Evolutionary conservation across 2,113 vertebrate species (phyloP).

Genomic region (Tetrao urogallus): DNA sequence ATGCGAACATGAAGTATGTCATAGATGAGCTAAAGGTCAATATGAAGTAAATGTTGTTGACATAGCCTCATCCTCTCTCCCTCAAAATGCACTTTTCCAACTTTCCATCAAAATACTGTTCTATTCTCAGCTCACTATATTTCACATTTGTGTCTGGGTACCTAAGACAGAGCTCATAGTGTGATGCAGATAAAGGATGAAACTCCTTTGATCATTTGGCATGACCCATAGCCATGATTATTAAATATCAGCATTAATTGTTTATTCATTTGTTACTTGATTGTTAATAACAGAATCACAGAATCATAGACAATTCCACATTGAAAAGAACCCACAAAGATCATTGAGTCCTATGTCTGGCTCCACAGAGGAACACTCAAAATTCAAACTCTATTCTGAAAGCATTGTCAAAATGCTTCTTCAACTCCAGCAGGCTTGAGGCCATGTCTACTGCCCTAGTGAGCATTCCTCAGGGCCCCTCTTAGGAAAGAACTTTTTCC

Average conservation of each 20-base stretch:
- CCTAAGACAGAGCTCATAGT: neutral
- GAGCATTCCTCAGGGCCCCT: neutral
- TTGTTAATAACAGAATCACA: neutral
- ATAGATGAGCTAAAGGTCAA: neutral
- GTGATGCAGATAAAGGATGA: neutral
- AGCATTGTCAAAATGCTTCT: neutral
- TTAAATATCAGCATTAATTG: constrained; percentile 41
- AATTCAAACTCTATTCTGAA: neutral
- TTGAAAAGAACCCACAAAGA: neutral
- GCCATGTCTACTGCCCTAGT: neutral
- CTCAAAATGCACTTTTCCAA: neutral
- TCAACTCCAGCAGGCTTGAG: neutral
- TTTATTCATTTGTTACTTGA: neutral
- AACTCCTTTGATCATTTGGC: neutral
- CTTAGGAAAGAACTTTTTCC: neutral
- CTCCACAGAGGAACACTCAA: neutral
- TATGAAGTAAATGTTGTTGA: neutral
- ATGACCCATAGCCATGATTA: neutral
- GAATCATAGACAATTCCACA: neutral
- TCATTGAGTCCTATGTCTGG: neutral
- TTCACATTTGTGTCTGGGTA: neutral
- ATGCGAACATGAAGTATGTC: neutral
- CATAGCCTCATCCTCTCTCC: neutral
- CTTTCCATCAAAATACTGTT: neutral
- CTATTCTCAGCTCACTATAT: neutral